These are phyloP conservation scores for Bos indicus DNA, from an alignment of 2,113 vertebrate species.

Conservation along the genomic window DNA sequence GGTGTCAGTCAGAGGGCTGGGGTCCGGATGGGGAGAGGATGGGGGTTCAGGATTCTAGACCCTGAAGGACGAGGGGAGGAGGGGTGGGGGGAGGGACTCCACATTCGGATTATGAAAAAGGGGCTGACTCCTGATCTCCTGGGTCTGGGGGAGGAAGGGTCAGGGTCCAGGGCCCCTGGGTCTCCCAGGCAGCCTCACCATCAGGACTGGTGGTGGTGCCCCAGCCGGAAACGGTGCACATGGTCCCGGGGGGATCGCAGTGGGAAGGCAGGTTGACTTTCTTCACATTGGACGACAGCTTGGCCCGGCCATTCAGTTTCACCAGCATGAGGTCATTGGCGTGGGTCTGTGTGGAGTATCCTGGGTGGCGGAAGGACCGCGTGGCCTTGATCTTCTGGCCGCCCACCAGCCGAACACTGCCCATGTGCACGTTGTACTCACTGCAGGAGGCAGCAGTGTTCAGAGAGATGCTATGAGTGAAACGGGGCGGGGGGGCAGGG, in stretches of 20 bases:
- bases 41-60: not conserved
- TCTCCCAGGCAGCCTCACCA: not conserved
- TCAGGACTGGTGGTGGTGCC: conserved; percentile 80
- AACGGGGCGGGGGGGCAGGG: not conserved
- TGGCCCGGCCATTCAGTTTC: conserved; percentile 71
- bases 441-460: not conserved
- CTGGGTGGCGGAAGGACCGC: conserved; percentile 78
- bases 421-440: conserved; percentile 78
- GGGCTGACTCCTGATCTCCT: too few relatives aligned
- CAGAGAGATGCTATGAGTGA: not conserved
- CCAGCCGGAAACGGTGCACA: conserved; percentile 83
- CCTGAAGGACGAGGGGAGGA: not conserved
- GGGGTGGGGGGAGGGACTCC: not conserved
- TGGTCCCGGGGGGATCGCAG: conserved; percentile 79
- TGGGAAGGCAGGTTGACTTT: conserved; percentile 77
- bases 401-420: conserved; percentile 74
- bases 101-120: not conserved
- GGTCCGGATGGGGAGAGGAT: too few relatives aligned
- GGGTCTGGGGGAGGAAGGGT: not conserved
- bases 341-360: conserved; percentile 75
- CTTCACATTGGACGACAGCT: conserved; percentile 71
- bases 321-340: conserved; percentile 87
- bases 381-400: conserved; percentile 82
- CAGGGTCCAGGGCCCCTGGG: fast-evolving
- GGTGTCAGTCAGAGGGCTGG: too few relatives aligned